Evolutionary conservation across 2,888 invertebrate genomes (phyloP), one percentile per base, ranked within the genome.

Genomic region (Theretra japonica): DNA sequence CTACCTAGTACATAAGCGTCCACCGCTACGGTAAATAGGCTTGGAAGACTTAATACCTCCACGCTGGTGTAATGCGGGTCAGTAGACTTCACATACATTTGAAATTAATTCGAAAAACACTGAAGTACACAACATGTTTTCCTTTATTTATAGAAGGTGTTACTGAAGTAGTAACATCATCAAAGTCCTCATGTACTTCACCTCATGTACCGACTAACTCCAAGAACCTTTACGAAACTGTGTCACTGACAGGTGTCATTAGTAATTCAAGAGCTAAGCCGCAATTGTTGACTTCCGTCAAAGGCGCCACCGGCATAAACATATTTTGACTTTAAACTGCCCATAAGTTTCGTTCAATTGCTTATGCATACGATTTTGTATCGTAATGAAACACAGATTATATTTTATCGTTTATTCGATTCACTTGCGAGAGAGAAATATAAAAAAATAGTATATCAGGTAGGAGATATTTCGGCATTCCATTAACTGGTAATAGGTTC

Each of bases 221-320:
- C 53, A 53, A 53, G 53, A 65, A 23, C 6, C 21, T 30, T 65
- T 23, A 48, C n/a, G 41, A 48, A 65, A 48, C 48, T 21, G 65
- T 65, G 65, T 48, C 48, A 48, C 17, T 65, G 30, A 30, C 60
- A 33, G 33, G 30, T 60, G 23, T 53, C 65, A 65, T 41, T 65
- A 48, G 65, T 65, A 65, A 65, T 65, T 41, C 65, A 33, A 60
- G 60, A 60, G 60, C 30, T 60, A 5, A 30, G 30, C 60, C 8
- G 60, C 60, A 65, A 65, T 65, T 21, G 65, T 65, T 65, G 21
- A 65, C 48, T 65, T 65, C 65, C 65, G 48, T 48, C 48, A 48
- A 65, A 65, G 65, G 65, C 65, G 65, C 65, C 65, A 65, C 30
- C n/a, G 65, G 48, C 23, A 21, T 48, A 53, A n/a, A 65, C 41